Evolutionary conservation across 1,140 invertebrate genomes (phyloP).

Genomic region (Ceratina calcarata): DNA sequence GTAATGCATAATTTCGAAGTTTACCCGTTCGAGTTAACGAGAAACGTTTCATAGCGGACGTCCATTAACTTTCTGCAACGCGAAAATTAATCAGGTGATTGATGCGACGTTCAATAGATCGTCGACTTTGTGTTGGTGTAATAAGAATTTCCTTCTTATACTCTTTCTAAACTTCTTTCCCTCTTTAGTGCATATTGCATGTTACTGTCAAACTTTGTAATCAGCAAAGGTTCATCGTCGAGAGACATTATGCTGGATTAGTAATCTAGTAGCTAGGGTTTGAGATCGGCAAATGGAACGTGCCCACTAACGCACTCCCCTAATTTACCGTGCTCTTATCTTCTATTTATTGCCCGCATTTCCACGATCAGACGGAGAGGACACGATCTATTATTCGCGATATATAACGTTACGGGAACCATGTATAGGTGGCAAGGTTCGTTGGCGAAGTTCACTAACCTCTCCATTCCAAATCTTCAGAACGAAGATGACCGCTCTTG

Average conservation of each 20-base stretch:
- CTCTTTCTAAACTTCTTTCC: too few relatives aligned
- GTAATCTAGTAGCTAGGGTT: conserved; percentile 2
- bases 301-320: neutral
- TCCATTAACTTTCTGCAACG: neutral
- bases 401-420: neutral
- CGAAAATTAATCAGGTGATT: neutral
- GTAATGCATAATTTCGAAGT: neutral
- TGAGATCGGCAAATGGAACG: conserved; percentile 2
- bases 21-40: neutral
- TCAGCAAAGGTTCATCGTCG: neutral
- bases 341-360: neutral
- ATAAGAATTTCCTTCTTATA: too few relatives aligned
- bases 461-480: conserved; percentile 68
- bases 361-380: neutral
- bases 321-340: conserved; percentile 27
- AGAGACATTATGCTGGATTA: neutral
- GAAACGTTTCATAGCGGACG: neutral
- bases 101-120: too few relatives aligned
- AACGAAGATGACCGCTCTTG: conserved; percentile 48
- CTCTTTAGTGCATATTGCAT: too few relatives aligned
- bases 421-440: neutral
- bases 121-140: conserved; percentile 1
- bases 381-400: conserved; percentile 11
- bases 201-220: too few relatives aligned
- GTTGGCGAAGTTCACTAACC: conserved; percentile 65